Percentiles rank a stretch among this genome's conserved stretches.
Evolutionary conservation across 2,888 invertebrate species (phyloP).

Genomic region (Callosobruchus maculatus): DNA sequence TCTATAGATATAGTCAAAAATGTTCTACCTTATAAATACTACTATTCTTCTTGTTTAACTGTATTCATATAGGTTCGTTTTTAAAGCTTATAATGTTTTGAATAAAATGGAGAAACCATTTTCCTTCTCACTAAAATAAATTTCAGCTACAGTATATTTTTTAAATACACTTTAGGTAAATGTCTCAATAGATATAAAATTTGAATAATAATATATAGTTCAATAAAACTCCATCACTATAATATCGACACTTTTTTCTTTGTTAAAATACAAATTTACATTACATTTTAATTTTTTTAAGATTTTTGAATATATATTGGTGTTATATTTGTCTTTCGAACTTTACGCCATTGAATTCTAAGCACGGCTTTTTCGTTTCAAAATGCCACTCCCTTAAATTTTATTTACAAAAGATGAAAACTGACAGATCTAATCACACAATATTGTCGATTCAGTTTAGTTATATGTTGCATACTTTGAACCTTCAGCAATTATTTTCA

Average conservation of each 20-base stretch:
- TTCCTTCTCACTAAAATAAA: constrained; percentile 35
- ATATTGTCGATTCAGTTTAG: too few species aligned
- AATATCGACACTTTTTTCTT: constrained; percentile 19
- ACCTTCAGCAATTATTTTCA: too few species aligned
- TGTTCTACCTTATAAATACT: constrained; percentile 38
- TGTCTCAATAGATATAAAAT: constrained; percentile 41
- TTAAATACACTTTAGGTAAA: constrained; percentile 37
- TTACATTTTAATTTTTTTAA: constrained; percentile 11
- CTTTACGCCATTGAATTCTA: background rate
- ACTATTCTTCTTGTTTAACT: constrained; percentile 31
- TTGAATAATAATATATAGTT: constrained; percentile 34
- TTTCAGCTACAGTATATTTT: constrained; percentile 38
- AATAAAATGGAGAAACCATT: background rate
- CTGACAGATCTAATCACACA: constrained; percentile 10
- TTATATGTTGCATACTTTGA: too few species aligned
- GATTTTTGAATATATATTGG: constrained; percentile 40
- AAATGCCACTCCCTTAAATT: background rate
- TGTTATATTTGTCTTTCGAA: constrained; percentile 23
- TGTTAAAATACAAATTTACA: constrained; percentile 42
- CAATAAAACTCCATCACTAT: constrained; percentile 34
- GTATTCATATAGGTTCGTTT: constrained; percentile 27
- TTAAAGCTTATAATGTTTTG: constrained; percentile 32
- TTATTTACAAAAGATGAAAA: constrained; percentile 12
- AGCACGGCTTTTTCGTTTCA: too few species aligned
- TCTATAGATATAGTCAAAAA: constrained; percentile 33